Base-by-base conservation (phyloP, 2,888 invertebrate genomes). In the Dorcus parallelipipedus region DNA sequence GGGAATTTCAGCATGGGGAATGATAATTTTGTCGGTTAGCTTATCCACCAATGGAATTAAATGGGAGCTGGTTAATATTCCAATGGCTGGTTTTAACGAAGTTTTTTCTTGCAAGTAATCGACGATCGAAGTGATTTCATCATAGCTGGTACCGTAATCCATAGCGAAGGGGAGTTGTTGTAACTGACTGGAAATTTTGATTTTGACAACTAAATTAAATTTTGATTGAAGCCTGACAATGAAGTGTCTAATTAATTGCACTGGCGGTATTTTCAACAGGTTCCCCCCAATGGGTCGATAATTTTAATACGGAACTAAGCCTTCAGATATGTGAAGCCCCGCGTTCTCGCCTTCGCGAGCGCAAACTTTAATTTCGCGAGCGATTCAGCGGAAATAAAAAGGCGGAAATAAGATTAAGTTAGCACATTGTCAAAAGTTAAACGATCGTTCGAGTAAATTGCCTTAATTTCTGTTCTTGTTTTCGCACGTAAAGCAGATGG, bases 1-100 rank as follows among this genome's bases (percentile, higher is more conserved):
- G 0, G 96, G 96, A 54, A 97, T 95, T 10, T 90, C 86, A 69
- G 88, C 85, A 75, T 96, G 97, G 0, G 89, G 86, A 69, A 97
- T 86, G 51, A 82, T 80, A 65, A 86, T 83, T 20, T 84, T 80
- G 26, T 33, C 6, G 7, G 26, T 33, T 33, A 33, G 26, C 7
- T 33, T 33, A 0, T 33, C 26, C 26, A 33, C 26, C 6, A 33
- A 6, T 33, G 26, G 6, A 6, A 7, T 5, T 7, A 33, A 33
- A 5, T 5, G 26, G 26, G 26, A 33, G 3, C 26, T 33, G 26
- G 26, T 33, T 33, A 33, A 6, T 33, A 33, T 33, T 6, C 26
- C 26, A 33, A 33, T 7, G 26, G 26, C 1, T 33, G 26, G 26
- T 5, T 33, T 33, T 7, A 33, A 7, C 26, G 26, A 33, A 33